Base-by-base conservation (phyloP, 2,888 invertebrate genomes). In the Platynereis dumerilii region DNA sequence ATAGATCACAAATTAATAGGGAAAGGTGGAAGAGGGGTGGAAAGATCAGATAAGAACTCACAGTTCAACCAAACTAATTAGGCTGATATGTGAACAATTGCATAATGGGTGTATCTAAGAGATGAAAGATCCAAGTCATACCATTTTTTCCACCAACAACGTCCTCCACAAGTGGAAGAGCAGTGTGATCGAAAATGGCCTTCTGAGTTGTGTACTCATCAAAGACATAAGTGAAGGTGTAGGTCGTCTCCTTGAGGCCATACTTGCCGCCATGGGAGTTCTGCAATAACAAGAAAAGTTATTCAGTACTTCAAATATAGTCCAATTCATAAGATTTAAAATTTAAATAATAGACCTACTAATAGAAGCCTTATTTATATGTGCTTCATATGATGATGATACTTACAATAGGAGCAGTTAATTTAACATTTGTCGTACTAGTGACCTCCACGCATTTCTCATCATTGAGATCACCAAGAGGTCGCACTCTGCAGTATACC, bases 71-170 rank as follows among this genome's bases (percentile, higher is more conserved):
- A 34, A 34, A 34, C n/a, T n/a, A n/a, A n/a, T n/a, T n/a, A n/a
- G n/a, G n/a, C n/a, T n/a, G n/a, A n/a, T n/a, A n/a, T n/a, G n/a
- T n/a, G n/a, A n/a, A n/a, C n/a, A n/a, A n/a, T n/a, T n/a, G n/a
- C n/a, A n/a, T n/a, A n/a, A n/a, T n/a, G n/a, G n/a, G n/a, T n/a
- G n/a, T n/a, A n/a, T n/a, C n/a, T n/a, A n/a, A n/a, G n/a, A n/a
- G n/a, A n/a, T n/a, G n/a, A n/a, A n/a, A n/a, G n/a, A n/a, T n/a
- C n/a, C n/a, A n/a, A n/a, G n/a, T n/a, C 74, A 67, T 67, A 70
- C 94, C 93, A 85, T 96, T 97, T 84, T 91, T 92, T 20, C 97
- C 97, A 72, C 88, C 89, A 28, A 99, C 86, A 5, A 99, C 85
- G 73, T 87, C 87, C 60, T 93, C 91, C 0, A 98, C 91, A 20